Evolutionary conservation across 2,888 invertebrate species (phyloP), one percentile per base, ranked within the genome.

Genomic region (Lasius platythorax): DNA sequence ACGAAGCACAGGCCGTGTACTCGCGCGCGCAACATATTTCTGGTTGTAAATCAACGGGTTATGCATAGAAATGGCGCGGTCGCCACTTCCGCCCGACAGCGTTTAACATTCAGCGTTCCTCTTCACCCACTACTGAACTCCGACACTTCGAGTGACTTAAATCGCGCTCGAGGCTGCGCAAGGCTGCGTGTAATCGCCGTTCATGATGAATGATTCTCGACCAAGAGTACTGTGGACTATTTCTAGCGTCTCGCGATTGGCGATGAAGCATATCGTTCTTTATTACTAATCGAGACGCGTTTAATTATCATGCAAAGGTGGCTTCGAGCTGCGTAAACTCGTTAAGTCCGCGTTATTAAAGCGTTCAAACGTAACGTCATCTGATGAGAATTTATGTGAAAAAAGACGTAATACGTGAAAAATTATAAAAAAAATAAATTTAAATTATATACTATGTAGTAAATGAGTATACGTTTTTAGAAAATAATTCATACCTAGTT

Each of bases 21-120:
- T 50, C 66, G 76, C 28, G 33, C 58, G 40, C 67, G 75, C 85
- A 78, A 89, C 86, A 89, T 89, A 89, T 91, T 93, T 92, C 92
- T 91, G 90, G 90, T 87, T 91, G 92, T 94, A 94, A 94, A 94
- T 94, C 94, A 94, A 90, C 88, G 91, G 88, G 92, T 93, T 93
- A 93, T 93, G 92, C 91, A 74, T 79, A 66, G 67, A 53, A 82
- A 85, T 75, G 56, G 76, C 75, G 78, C 40, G 66, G 64, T 61
- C 50, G 64, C 61, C 75, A 63, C 88, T 90, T 90, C 87, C 90
- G 89, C 85, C 84, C 75, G 73, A 81, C 82, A 83, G 84, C 85
- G 79, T 85, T 86, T 82, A 83, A 76, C 81, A 83, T 84, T 85
- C 83, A 79, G 50, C 87, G 56, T 84, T 81, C 67, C 61, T 85